phyloP scores from a whole-genome alignment of 2,797 vertebrate genomes.

The Heterohyrax brucei region DNA sequence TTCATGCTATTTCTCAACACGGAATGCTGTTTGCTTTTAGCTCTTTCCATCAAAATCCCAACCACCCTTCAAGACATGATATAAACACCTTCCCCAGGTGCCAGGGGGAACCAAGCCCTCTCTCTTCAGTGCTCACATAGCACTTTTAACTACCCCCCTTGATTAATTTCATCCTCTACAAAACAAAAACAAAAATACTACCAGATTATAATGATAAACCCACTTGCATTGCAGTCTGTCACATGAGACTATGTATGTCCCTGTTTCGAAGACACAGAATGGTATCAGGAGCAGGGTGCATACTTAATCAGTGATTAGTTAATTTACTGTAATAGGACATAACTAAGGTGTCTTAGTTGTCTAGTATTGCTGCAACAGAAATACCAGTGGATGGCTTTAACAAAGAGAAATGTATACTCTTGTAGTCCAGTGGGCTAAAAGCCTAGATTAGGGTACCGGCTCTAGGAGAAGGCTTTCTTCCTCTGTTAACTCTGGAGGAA shows the following conservation, averaged over 20 bases:
- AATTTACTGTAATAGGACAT: background rate
- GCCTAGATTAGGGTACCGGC: no score
- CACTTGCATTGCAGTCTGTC: background rate
- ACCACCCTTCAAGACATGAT: background rate
- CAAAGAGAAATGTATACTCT: no score
- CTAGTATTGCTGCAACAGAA: no score
- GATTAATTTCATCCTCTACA: background rate
- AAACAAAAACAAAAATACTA: background rate
- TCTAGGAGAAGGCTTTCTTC: no score
- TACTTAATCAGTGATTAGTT: background rate
- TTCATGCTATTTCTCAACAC: background rate
- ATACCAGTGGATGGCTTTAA: no score
- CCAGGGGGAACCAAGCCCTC: accelerated
- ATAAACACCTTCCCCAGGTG: background rate
- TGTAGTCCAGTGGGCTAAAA: no score
- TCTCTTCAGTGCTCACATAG: background rate
- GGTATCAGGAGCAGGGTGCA: background rate
- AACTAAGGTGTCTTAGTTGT: background rate
- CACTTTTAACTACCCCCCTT: background rate
- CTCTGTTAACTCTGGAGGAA: no score
- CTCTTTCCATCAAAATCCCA: background rate
- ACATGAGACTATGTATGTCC: background rate
- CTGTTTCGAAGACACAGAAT: background rate
- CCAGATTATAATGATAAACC: background rate
- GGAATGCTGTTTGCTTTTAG: background rate